Base-by-base conservation (phyloP, 2,113 vertebrate species). In the Vimba vimba region DNA sequence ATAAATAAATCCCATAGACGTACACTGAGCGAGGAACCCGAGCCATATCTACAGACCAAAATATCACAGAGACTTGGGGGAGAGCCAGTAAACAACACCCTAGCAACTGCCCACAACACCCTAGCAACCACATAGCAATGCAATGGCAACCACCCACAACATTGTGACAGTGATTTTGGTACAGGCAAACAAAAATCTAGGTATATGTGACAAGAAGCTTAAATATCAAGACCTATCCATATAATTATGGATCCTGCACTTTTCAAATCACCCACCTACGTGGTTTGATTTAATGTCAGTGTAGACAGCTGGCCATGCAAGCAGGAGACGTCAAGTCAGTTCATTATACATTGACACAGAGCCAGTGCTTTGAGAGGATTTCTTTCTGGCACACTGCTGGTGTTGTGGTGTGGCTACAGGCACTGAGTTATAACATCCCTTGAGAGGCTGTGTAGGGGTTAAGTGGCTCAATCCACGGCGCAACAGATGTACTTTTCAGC, bases 391-490 rank as follows among this genome's bases (percentile, higher is more conserved):
- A 69, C 66, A 39, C 33, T 23, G 66, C 66, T 69, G 66, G 66
- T 39, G 36, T 71, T 71, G 33, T 43, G 33, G 64, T 69, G 66
- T 68, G 66, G 30, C 66, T 36, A 69, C 66, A 36, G 30, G 66
- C 68, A 2, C 33, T 71, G 68, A 71, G 68, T 43, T 71, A 71
- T 71, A 12, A n/a, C 10, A 10, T 71, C 68, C 33, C 68, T 9
- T 71, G 36, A 71, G 68, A 71, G 68, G 33, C 68, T 71, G 68
- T n/a, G 39, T 71, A 71, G 68, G 73, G 73, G 73, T 25, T 76
- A 76, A 76, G 73, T 30, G 73, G 45, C 45, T 52, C 73, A 76
- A 76, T 76, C 39, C 19, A 47, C 12, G 36, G 68, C 21, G 0
- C 36, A 71, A 43, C 68, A 71, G 68, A 71, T 71, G 68, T 43